Evolutionary conservation across 2,888 invertebrate genomes (phyloP).

Genomic region (Chesias legatella): DNA sequence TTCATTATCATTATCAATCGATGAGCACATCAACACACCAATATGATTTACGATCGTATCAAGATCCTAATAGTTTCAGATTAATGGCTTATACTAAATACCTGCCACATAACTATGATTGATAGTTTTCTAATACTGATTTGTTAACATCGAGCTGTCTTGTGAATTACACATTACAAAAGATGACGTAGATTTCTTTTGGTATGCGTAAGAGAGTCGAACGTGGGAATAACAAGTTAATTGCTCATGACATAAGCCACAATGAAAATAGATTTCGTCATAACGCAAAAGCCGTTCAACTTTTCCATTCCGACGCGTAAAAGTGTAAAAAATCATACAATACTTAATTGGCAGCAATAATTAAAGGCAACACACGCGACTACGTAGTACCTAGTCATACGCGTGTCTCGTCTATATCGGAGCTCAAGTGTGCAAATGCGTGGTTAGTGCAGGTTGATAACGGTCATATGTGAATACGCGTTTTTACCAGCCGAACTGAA

Average conservation of each 20-base stretch:
- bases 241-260: conserved; percentile 42
- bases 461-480: too few relatives aligned
- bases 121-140: too few relatives aligned
- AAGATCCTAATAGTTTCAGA: too few relatives aligned
- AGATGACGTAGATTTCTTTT: background rate
- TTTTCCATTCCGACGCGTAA: conserved; percentile 65
- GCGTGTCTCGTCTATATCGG: conserved; percentile 23
- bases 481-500: too few relatives aligned
- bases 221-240: conserved; percentile 14
- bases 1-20: too few relatives aligned
- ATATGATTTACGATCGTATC: too few relatives aligned
- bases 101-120: too few relatives aligned
- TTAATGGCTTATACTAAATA: too few relatives aligned
- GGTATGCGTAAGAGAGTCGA: background rate
- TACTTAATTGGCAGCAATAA: conserved; percentile 57
- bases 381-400: conserved; percentile 20
- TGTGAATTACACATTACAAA: background rate
- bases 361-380: conserved; percentile 55
- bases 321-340: conserved; percentile 63
- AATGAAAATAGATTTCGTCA: conserved; percentile 48
- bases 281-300: conserved; percentile 59
- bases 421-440: too few relatives aligned
- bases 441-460: too few relatives aligned
- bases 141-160: background rate
- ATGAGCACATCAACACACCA: too few relatives aligned